Percentiles rank a stretch among this genome's conserved stretches.
Evolutionary conservation across 2,888 invertebrate species (phyloP).

Genomic region (Euzophera pinguis): DNA sequence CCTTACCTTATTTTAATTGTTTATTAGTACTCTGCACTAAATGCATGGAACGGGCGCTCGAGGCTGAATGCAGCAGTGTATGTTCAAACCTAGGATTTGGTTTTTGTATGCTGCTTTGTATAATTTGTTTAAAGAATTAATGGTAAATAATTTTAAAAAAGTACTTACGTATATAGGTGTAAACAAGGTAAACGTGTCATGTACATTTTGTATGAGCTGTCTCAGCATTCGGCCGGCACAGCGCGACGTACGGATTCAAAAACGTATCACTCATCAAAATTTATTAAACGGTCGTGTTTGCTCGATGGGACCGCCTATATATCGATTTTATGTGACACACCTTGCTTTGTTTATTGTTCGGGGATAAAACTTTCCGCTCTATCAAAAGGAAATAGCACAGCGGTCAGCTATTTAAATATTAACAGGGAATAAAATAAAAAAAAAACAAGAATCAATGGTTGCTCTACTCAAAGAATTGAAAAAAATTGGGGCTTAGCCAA

Average conservation of each 20-base stretch:
- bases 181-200: slow-evolving; percentile 41
- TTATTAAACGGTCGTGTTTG: slow-evolving; percentile 36
- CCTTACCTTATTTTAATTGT: no score
- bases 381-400: background rate
- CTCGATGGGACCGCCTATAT: slow-evolving; percentile 19
- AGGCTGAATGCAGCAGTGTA: no score
- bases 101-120: no score
- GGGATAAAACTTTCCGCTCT: slow-evolving; percentile 4
- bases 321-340: slow-evolving; percentile 18
- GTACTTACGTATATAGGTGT: background rate
- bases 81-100: no score
- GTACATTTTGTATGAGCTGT: slow-evolving; percentile 55
- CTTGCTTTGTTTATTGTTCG: slow-evolving; percentile 7
- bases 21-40: no score
- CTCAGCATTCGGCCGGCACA: slow-evolving; percentile 43
- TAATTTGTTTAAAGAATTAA: no score
- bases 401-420: background rate
- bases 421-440: no score
- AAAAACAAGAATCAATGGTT: background rate
- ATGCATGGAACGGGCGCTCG: no score
- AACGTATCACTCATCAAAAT: slow-evolving; percentile 46
- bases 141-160: no score
- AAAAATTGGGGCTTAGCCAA: no score
- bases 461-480: no score
- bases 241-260: slow-evolving; percentile 36